Conservation (phyloP, 1,140 invertebrate species). For the Diplogasteroides magnus region DNA sequence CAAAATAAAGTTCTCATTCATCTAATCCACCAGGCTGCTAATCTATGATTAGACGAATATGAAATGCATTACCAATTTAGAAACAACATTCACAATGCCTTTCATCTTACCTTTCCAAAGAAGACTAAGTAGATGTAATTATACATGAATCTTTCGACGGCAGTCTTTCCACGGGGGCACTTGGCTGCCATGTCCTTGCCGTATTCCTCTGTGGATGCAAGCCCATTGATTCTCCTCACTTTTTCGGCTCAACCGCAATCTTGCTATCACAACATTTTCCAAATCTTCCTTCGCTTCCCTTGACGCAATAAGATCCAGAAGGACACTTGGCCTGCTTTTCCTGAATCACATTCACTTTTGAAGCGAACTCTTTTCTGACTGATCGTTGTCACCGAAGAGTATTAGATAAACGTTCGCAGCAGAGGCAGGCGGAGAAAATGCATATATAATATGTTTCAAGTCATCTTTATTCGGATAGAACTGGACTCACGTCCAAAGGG, state of each 20-base stretch:
- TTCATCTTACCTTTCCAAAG: neutral
- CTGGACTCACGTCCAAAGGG: neutral
- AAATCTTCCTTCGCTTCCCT: neutral
- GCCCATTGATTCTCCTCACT: neutral
- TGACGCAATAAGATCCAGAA: neutral
- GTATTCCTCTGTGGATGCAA: neutral
- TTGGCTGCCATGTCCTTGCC: neutral
- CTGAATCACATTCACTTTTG: neutral
- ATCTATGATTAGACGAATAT: too few species aligned
- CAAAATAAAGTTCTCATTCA: too few species aligned
- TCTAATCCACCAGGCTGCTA: too few species aligned
- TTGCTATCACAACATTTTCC: neutral
- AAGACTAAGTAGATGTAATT: neutral
- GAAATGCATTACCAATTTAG: too few species aligned
- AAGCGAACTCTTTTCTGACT: too few species aligned
- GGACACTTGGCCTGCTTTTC: neutral
- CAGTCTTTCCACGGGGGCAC: neutral
- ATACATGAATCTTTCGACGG: neutral
- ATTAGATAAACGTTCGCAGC: too few species aligned
- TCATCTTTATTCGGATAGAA: too few species aligned
- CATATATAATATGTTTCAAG: too few species aligned
- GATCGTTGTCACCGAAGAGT: too few species aligned
- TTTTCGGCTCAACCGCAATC: neutral
- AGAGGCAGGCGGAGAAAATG: too few species aligned
- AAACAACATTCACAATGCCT: too few species aligned